phyloP scores from a whole-genome alignment of 2,113 vertebrate species.

The Galbula dea region DNA sequence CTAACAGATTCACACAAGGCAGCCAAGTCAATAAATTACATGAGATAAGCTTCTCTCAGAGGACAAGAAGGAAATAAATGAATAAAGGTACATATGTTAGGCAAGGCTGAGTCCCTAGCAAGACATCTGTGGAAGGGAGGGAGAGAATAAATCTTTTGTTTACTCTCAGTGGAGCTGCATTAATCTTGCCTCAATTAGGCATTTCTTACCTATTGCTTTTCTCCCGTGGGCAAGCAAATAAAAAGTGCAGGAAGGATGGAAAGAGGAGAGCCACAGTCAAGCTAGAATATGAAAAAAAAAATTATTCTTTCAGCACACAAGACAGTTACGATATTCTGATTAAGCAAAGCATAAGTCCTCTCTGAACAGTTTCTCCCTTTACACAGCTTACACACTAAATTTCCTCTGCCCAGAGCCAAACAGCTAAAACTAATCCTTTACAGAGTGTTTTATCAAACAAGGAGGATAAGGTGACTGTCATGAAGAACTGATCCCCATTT shows the following conservation, averaged over 20 bases:
- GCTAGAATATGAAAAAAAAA: neutral
- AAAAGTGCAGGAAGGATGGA: neutral
- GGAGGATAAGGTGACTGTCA: neutral
- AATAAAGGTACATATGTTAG: conserved; percentile 9
- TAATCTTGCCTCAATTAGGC: conserved; percentile 29
- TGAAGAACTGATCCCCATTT: neutral
- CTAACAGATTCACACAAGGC: neutral
- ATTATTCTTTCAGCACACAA: neutral
- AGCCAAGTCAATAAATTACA: conserved; percentile 35
- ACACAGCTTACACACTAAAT: neutral
- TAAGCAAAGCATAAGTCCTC: neutral
- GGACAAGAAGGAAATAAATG: neutral
- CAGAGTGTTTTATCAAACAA: neutral
- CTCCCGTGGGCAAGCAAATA: neutral
- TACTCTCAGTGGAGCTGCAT: neutral
- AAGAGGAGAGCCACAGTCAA: neutral
- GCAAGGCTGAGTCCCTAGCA: neutral
- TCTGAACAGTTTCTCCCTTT: neutral
- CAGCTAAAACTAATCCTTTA: neutral
- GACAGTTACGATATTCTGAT: neutral
- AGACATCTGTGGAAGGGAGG: neutral
- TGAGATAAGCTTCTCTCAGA: neutral
- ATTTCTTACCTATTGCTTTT: conserved; percentile 33
- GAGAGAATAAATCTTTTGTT: conserved; percentile 7
- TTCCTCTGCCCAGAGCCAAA: neutral